phyloP scores from a whole-genome alignment of 2,888 invertebrate genomes.

The Phalangium opilio region DNA sequence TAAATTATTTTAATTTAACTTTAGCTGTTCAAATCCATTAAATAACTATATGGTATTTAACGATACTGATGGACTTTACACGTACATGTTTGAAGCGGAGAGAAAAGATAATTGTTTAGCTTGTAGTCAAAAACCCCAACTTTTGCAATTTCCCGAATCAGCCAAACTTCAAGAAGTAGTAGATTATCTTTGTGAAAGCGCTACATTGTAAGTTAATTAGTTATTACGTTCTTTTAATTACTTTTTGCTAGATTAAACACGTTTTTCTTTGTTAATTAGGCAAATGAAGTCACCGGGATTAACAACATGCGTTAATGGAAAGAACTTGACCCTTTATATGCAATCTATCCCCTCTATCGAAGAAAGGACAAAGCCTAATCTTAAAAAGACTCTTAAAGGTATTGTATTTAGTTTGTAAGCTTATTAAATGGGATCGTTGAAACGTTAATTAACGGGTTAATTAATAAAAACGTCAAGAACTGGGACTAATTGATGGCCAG shows the following conservation, averaged over 20 bases:
- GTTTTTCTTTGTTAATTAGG: constrained; percentile 23
- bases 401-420: no score
- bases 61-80: constrained; percentile 87
- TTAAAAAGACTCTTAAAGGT: constrained; percentile 60
- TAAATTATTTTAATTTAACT: no score
- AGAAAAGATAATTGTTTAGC: constrained; percentile 70
- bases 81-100: constrained; percentile 86
- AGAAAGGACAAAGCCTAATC: constrained; percentile 69
- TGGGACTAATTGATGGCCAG: constrained; percentile 67
- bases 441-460: constrained; percentile 4
- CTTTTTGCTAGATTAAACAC: no score
- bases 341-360: constrained; percentile 80
- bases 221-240: no score
- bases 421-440: constrained; percentile 3
- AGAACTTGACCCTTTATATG: constrained; percentile 84
- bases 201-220: constrained; percentile 41
- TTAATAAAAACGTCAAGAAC: constrained; percentile 44
- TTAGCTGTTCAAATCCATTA: constrained; percentile 67
- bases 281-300: constrained; percentile 82
- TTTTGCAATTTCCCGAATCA: constrained; percentile 29
- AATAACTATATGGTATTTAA: constrained; percentile 96
- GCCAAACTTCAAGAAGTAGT: constrained; percentile 63
- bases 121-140: constrained; percentile 48
- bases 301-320: constrained; percentile 60
- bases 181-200: constrained; percentile 56